phyloP scores from a whole-genome alignment of 1,140 invertebrate species.

The Mesaphorura yosii region DNA sequence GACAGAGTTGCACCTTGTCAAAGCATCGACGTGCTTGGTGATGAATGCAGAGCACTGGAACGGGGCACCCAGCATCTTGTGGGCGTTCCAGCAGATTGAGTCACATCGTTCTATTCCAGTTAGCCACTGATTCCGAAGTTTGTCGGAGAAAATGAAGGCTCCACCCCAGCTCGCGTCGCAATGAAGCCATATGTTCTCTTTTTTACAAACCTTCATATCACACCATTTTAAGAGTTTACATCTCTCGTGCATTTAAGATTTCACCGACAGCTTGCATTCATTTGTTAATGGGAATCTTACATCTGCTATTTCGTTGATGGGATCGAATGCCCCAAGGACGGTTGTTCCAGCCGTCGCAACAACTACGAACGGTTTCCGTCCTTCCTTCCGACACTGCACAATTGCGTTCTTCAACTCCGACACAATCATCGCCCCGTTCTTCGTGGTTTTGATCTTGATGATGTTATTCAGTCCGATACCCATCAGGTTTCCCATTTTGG shows the following conservation, averaged over 20 bases:
- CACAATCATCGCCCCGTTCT: constrained; percentile 50
- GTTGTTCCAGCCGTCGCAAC: constrained; percentile 64
- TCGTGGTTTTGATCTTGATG: constrained; percentile 53
- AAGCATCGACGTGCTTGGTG: constrained; percentile 45
- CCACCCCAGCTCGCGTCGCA: constrained; percentile 50
- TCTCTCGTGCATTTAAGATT: not conserved
- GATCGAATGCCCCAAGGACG: constrained; percentile 73
- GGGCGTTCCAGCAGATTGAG: constrained; percentile 85
- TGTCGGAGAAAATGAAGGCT: constrained; percentile 40
- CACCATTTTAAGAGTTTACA: not conserved
- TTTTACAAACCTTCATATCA: constrained; percentile 37
- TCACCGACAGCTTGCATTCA: no score
- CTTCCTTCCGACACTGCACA: constrained; percentile 36
- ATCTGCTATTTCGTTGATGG: constrained; percentile 57
- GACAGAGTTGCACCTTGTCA: constrained; percentile 62
- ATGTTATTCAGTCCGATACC: constrained; percentile 68
- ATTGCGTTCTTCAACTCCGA: constrained; percentile 47
- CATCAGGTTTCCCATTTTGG: constrained; percentile 63
- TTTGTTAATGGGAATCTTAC: no score
- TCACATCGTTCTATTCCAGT: constrained; percentile 42
- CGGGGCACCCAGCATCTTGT: constrained; percentile 78
- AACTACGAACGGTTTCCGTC: constrained; percentile 52
- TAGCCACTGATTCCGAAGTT: constrained; percentile 36
- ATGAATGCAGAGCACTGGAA: constrained; percentile 78
- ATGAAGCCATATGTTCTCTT: constrained; percentile 46